These are phyloP conservation scores for Pemphredon lugubris DNA, from an alignment of 2,888 invertebrate species.

Conservation along the genomic window DNA sequence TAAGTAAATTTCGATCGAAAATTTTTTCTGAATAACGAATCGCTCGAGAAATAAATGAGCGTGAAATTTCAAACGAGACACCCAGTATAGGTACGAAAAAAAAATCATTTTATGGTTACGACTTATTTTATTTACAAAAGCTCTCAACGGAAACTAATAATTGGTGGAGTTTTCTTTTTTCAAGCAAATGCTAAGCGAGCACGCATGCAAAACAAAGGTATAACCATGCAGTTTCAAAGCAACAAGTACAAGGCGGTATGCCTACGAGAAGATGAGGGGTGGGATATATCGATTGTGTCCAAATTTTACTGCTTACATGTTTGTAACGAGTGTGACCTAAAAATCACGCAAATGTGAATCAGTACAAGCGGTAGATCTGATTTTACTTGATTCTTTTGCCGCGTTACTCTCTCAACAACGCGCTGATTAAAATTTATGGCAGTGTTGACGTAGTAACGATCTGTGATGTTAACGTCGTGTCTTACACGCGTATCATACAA, in stretches of 20 bases:
- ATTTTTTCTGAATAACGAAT: too few species aligned
- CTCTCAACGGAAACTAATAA: too few species aligned
- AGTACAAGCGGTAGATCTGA: too few species aligned
- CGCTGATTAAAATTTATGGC: neutral
- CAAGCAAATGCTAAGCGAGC: neutral
- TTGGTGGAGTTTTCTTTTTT: too few species aligned
- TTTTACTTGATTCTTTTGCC: neutral
- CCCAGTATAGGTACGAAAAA: too few species aligned
- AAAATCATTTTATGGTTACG: too few species aligned
- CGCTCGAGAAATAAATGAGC: too few species aligned
- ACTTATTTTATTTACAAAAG: too few species aligned
- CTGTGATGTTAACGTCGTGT: neutral
- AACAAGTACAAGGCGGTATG: slow-evolving; percentile 36
- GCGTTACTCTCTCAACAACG: neutral
- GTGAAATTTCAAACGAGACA: too few species aligned
- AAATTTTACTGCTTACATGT: slow-evolving; percentile 21
- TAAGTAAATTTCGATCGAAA: neutral
- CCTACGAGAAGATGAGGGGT: slow-evolving; percentile 24
- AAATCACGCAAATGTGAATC: slow-evolving; percentile 1
- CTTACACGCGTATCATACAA: too few species aligned
- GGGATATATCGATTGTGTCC: slow-evolving; percentile 33
- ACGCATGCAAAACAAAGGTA: slow-evolving; percentile 3
- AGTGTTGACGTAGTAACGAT: neutral
- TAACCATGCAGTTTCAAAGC: slow-evolving; percentile 32
- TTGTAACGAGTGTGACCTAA: slow-evolving; percentile 8